Percentiles rank a stretch among this genome's conserved stretches.
Evolutionary conservation across 2,888 invertebrate genomes (phyloP).

Genomic region (Plemyria rubiginata): DNA sequence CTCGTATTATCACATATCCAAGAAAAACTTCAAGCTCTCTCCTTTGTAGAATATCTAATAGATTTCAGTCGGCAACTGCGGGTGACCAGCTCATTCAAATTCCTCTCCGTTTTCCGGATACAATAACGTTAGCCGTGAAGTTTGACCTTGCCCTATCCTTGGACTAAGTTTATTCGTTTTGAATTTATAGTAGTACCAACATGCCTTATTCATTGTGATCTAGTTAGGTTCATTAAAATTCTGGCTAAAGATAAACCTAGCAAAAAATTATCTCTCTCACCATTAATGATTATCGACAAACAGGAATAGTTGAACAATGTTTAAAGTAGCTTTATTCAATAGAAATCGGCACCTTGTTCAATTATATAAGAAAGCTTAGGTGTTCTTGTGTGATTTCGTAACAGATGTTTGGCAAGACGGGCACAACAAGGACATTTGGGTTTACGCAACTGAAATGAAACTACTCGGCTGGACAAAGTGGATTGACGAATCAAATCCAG

Average conservation of each 20-base stretch:
- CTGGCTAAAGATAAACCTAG: too few species aligned
- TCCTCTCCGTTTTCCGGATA: constrained; percentile 45
- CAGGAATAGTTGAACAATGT: too few species aligned
- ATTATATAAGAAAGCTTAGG: constrained; percentile 10
- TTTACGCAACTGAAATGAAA: constrained; percentile 14
- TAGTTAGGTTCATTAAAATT: too few species aligned
- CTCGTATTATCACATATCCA: too few species aligned
- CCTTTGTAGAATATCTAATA: not conserved
- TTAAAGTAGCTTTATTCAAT: too few species aligned
- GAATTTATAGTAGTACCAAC: constrained; percentile 41
- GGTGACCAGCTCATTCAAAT: constrained; percentile 7
- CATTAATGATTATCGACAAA: too few species aligned
- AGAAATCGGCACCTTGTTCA: not conserved
- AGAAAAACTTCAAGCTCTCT: too few species aligned
- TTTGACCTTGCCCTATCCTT: constrained; percentile 45
- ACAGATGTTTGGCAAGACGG: constrained; percentile 20
- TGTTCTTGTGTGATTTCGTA: constrained; percentile 13
- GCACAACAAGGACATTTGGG: constrained; percentile 15
- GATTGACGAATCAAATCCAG: too few species aligned
- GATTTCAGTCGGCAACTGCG: not conserved
- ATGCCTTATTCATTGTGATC: too few species aligned
- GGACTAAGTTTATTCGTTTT: constrained; percentile 45
- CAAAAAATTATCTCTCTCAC: too few species aligned
- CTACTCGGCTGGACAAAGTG: not conserved
- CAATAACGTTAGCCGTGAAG: constrained; percentile 51